Evolutionary conservation across 2,113 vertebrate species (phyloP), one percentile per base, ranked within the genome.

Genomic region (Laterallus jamaicensis): DNA sequence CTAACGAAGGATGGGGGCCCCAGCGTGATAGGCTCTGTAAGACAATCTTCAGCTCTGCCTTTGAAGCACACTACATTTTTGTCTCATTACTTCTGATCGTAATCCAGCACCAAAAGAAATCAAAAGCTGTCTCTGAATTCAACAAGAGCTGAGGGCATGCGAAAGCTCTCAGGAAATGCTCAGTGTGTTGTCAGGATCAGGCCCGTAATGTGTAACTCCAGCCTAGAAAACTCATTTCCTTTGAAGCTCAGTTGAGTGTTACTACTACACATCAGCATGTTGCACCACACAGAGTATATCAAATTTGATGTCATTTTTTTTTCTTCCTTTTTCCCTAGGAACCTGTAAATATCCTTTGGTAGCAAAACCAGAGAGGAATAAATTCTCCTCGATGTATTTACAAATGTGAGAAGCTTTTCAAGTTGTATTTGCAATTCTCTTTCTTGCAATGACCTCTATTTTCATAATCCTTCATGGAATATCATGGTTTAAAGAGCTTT

Each of bases 391-490:
- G 7, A 50, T 97, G 97, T 98, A 96, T 98, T 98, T 98, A 98
- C 98, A 98, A 97, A 97, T 98, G 97, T 97, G 96, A 98, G 97
- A 97, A 97, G 97, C 97, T 98, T 97, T 98, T 96, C 90, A 96
- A 97, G 96, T 97, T 97, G 97, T 98, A 97, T 98, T 98, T 98
- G 98, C 97, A 97, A 97, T 98, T 97, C 97, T 49, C 90, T 96
- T 96, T 98, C 76, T 42, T 95, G 96, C 79, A 88, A 97, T 97
- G 98, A 98, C 98, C 98, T 98, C 98, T 98, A 97, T 98, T 98
- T 98, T 98, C 98, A 98, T 98, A 98, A 98, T 98, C 98, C 98
- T 98, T 98, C 96, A 97, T 97, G 97, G 98, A 97, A 97, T 98
- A 98, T 97, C 97, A 97, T 97, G 97, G 97, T 97, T 98, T 98